Base-by-base conservation (phyloP, 2,888 invertebrate species). In the Minunthozetes semirufus region DNA sequence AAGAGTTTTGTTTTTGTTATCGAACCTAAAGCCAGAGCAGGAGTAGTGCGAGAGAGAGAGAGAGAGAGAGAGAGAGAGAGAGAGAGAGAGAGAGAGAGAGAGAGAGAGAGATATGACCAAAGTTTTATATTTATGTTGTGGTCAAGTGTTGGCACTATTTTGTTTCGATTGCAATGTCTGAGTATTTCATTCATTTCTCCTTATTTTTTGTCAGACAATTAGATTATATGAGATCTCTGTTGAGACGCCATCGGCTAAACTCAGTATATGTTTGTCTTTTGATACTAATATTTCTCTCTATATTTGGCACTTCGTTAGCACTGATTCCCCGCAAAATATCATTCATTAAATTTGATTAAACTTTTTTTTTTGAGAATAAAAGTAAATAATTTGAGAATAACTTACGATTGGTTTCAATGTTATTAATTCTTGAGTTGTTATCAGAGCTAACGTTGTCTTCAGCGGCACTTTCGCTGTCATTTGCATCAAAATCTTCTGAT, bases 91-190 rank as follows among this genome's bases (percentile, higher is more conserved):
- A 33, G n/a, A 6, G 50, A 6, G 50, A 15, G 17, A 50, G 19
- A 50, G n/a, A 50, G 50, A 50, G 33, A 33, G 33, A 33, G 33
- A 33, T 3, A 33, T 3, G 8, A 5, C 33, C 33, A 3, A 33
- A 33, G 33, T 50, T n/a, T 50, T 50, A 50, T 63, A 63, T 63
- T 29, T n/a, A 63, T 25, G 63, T 38, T 17, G 33, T 63, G 33
- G 33, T 33, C 33, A 25, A 63, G 63, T 63, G 38, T 33, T 15
- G 8, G 63, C 63, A 17, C 63, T 13, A 25, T 29, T 33, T 61
- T 63, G 63, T 63, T 63, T 63, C 63, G 33, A 63, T 63, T 63
- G 63, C 63, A 63, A 38, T 68, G 46, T 68, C n/a, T 68, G 42
- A 22, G 33, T 3, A 63, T 68, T 42, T 42, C 1, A 33, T 42